These are phyloP conservation scores for Himalopsyche phryganea DNA, from an alignment of 1,140 invertebrate species.

Conservation along the genomic window DNA sequence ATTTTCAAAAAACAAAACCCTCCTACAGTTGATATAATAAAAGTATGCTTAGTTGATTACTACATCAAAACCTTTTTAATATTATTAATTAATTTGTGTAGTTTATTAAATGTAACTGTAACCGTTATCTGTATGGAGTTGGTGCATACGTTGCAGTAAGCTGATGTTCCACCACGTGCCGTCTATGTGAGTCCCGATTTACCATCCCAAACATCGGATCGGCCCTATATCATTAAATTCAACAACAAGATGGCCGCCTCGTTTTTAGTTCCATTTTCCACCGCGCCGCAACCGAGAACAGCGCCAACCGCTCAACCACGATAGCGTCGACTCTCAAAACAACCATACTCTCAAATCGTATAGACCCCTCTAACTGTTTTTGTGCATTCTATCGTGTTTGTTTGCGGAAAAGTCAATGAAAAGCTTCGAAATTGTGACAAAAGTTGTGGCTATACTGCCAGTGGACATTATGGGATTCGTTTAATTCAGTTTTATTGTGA, in stretches of 20 bases:
- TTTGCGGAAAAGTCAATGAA: slow-evolving; percentile 28
- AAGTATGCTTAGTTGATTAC: too few species aligned
- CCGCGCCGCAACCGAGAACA: background rate
- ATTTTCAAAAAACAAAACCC: too few species aligned
- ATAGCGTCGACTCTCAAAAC: slow-evolving; percentile 16
- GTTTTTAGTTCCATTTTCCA: slow-evolving; percentile 8
- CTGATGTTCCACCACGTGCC: background rate
- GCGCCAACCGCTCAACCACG: background rate
- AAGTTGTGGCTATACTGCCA: slow-evolving; percentile 2
- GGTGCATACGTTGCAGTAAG: too few species aligned
- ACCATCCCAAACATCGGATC: slow-evolving; percentile 14
- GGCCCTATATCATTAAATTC: background rate
- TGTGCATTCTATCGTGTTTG: slow-evolving; percentile 6
- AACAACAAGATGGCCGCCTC: slow-evolving; percentile 19
- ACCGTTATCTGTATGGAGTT: too few species aligned
- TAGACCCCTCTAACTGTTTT: slow-evolving; percentile 5
- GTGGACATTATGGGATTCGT: slow-evolving; percentile 2
- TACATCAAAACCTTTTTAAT: too few species aligned
- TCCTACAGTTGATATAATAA: too few species aligned
- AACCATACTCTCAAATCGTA: slow-evolving; percentile 11
- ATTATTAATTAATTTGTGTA: too few species aligned
- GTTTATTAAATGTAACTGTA: too few species aligned
- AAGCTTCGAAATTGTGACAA: background rate
- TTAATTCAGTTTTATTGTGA: slow-evolving; percentile 1
- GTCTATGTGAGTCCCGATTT: slow-evolving; percentile 6